Percentiles rank a stretch among this genome's conserved stretches.
Evolutionary conservation across 2,888 invertebrate genomes (phyloP).

Genomic region (Gandaritis pyraliata): DNA sequence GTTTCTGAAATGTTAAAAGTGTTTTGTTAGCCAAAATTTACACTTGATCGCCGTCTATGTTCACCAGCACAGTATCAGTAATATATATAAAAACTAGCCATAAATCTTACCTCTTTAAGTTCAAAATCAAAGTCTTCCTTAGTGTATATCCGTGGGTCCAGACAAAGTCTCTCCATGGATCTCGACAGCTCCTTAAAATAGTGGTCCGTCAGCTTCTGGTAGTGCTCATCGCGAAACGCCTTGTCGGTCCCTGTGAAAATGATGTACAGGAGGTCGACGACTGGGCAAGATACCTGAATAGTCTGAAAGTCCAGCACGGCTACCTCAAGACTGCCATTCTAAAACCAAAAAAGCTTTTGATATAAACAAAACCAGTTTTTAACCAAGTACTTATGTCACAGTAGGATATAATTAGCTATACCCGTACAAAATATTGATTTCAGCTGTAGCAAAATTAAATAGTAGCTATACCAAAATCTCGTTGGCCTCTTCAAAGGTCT

Average conservation of each 20-base stretch:
- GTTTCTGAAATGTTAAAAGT: constrained; percentile 13
- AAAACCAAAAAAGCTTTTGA: constrained; percentile 34
- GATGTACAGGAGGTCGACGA: constrained; percentile 65
- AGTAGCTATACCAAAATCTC: no score
- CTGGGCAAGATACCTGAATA: constrained; percentile 55
- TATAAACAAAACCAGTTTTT: no score
- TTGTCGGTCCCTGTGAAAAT: constrained; percentile 64
- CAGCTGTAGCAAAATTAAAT: no score
- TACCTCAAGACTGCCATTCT: constrained; percentile 55
- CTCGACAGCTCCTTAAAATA: constrained; percentile 49
- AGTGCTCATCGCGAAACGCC: constrained; percentile 55
- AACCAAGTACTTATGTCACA: no score
- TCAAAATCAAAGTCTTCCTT: constrained; percentile 56
- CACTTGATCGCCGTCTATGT: no score
- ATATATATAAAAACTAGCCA: no score
- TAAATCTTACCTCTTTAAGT: constrained; percentile 46
- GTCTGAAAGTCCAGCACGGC: constrained; percentile 66
- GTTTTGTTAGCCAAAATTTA: not conserved
- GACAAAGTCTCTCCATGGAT: constrained; percentile 46
- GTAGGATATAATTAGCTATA: no score
- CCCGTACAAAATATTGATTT: no score
- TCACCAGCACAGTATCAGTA: no score
- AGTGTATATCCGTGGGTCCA: constrained; percentile 52
- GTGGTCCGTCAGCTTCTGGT: constrained; percentile 42
- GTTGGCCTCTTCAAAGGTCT: no score